A percentile compares a stretch with the other conserved stretches of the same genome.
These are phyloP conservation scores for Paedocypris micromegethes DNA, from an alignment of 2,797 vertebrate species.

Conservation along the genomic window DNA sequence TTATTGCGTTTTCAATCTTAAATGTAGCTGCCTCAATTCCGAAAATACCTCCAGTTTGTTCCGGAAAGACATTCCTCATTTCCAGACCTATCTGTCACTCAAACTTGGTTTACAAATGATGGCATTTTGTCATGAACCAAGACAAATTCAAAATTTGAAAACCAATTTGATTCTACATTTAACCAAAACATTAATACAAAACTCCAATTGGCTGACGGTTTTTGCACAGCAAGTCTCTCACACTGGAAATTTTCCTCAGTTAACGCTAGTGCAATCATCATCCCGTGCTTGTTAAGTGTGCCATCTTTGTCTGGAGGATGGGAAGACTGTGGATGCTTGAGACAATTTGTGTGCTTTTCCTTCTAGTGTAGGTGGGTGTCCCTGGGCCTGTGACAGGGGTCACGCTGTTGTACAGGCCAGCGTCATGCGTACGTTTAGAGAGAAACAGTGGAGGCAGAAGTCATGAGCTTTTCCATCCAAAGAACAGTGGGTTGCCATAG, in stretches of 20 bases:
- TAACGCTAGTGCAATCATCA: slow-evolving; percentile 15
- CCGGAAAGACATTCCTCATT: too few relatives aligned
- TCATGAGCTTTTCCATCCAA: slow-evolving; percentile 44
- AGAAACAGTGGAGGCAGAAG: slow-evolving; percentile 36
- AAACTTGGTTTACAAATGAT: too few relatives aligned
- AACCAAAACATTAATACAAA: too few relatives aligned
- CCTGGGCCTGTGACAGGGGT: slow-evolving; percentile 6
- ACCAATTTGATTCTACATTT: too few relatives aligned
- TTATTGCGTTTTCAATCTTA: too few relatives aligned
- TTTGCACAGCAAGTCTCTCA: too few relatives aligned
- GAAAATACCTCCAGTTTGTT: too few relatives aligned
- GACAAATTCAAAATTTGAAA: too few relatives aligned
- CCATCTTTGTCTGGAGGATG: slow-evolving; percentile 9
- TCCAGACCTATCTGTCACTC: too few relatives aligned
- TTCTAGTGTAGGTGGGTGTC: slow-evolving; percentile 12
- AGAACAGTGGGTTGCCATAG: slow-evolving; percentile 54
- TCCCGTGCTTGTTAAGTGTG: slow-evolving; percentile 31
- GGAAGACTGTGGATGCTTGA: slow-evolving; percentile 22
- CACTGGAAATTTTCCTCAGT: neutral
- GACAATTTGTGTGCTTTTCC: slow-evolving; percentile 15
- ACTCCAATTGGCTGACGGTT: too few relatives aligned
- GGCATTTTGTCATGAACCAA: too few relatives aligned
- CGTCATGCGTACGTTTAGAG: slow-evolving; percentile 21
- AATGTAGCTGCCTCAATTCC: too few relatives aligned
- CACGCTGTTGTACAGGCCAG: slow-evolving; percentile 5